Conservation (phyloP, 2,888 invertebrate genomes). For the Uloborus plumipes region DNA sequence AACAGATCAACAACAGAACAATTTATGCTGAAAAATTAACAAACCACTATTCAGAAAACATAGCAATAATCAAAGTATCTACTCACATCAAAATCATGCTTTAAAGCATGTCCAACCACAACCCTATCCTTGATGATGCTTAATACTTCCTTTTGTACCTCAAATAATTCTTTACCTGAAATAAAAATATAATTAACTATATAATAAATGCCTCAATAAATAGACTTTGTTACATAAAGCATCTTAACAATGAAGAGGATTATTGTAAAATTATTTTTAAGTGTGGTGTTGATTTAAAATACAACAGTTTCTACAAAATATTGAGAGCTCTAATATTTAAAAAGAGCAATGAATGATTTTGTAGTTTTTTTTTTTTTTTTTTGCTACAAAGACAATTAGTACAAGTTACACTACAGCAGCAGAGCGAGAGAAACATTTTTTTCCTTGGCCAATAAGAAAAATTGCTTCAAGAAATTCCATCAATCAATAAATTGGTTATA, state of each 20-base stretch:
- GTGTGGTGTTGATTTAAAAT: too few species aligned
- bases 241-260: too few species aligned
- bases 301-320: background rate
- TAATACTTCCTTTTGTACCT: slow-evolving; percentile 85
- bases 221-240: slow-evolving; percentile 4
- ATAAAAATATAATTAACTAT: slow-evolving; percentile 10
- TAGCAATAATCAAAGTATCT: background rate
- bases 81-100: slow-evolving; percentile 83
- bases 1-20: too few species aligned
- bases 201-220: background rate
- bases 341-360: background rate
- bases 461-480: too few species aligned
- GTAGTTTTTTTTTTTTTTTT: too few species aligned
- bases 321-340: background rate
- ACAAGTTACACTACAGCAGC: background rate
- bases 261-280: too few species aligned
- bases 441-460: too few species aligned
- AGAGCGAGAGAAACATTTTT: too few species aligned
- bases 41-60: too few species aligned
- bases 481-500: too few species aligned
- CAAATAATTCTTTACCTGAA: slow-evolving; percentile 72
- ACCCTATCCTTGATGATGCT: slow-evolving; percentile 81
- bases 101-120: slow-evolving; percentile 88
- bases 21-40: too few species aligned
- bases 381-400: background rate